These are phyloP conservation scores for Butastur rufipennis DNA, from an alignment of 2,113 vertebrate genomes.

Conservation along the genomic window DNA sequence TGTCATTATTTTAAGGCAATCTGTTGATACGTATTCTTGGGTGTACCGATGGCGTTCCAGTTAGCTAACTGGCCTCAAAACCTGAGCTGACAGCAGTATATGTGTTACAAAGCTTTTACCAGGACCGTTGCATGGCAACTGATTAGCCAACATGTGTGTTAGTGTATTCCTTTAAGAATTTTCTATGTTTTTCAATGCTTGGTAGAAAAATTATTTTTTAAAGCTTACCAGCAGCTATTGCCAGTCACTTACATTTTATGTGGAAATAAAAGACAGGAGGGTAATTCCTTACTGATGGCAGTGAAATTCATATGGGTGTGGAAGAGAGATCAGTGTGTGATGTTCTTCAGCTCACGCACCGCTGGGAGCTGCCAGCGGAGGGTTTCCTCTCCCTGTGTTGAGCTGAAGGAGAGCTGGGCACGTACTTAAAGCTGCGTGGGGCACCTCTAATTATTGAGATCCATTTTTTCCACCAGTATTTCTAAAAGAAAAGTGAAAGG, in stretches of 20 bases:
- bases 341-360: not conserved
- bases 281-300: not conserved
- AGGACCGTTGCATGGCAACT: not conserved
- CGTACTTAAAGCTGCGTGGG: not conserved
- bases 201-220: not conserved
- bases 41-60: not conserved
- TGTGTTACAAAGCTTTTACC: not conserved
- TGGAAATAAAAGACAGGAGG: not conserved
- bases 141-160: not conserved
- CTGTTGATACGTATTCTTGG: not conserved
- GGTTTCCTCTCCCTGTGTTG: not conserved
- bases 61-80: not conserved
- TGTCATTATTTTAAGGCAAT: not conserved
- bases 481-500: not conserved
- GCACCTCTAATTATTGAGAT: not conserved
- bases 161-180: not conserved
- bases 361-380: not conserved
- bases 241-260: not conserved
- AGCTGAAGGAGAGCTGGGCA: not conserved
- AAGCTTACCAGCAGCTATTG: not conserved
- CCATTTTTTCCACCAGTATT: not conserved
- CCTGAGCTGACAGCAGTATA: not conserved
- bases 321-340: not conserved
- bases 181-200: not conserved
- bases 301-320: not conserved